Base-by-base conservation (phyloP, 2,888 invertebrate genomes). In the Drosophila sordidapex region DNA sequence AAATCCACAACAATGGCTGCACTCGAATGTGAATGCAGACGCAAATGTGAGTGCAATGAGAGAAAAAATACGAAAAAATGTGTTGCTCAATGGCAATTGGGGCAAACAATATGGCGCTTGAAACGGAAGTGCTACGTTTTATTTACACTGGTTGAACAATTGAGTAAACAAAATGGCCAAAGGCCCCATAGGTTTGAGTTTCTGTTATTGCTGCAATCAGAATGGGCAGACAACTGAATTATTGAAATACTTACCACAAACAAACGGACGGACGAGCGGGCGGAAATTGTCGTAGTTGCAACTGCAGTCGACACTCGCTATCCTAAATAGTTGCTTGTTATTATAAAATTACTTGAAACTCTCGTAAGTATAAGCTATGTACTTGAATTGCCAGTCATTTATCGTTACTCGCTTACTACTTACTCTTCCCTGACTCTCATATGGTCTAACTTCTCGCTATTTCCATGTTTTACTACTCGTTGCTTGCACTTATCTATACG, bases 71-170 rank as follows among this genome's bases (percentile, higher is more conserved):
- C 87, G 83, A 76, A 73, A 78, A 78, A 75, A 74, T 31, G 43
- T 75, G 73, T 67, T 87, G 70, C 73, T 86, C 74, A 70, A 82
- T 83, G 74, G 77, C 77, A 80, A 75, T 75, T 67, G 79, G 68
- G 36, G 46, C 65, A 76, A 80, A 81, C 84, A 85, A 81, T 87
- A 87, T 87, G 87, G 72, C 52, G 71, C 49, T 57, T 67, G 74
- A 62, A 83, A 68, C 70, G 83, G 74, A 81, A 72, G 72, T 72
- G 83, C 86, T 70, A 73, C 78, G 67, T 73, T 77, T 81, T 83
- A 86, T 85, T 88, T 86, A 81, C 87, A 86, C 69, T 76, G 70
- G 73, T 59, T 74, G 74, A 79, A 83, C 87, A 83, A 88, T 83
- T 73, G 75, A 58, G 75, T 70, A 88, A 81, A 79, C 80, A 76